Conservation (phyloP, 1,140 invertebrate species). For the Tetragonula clypearis region DNA sequence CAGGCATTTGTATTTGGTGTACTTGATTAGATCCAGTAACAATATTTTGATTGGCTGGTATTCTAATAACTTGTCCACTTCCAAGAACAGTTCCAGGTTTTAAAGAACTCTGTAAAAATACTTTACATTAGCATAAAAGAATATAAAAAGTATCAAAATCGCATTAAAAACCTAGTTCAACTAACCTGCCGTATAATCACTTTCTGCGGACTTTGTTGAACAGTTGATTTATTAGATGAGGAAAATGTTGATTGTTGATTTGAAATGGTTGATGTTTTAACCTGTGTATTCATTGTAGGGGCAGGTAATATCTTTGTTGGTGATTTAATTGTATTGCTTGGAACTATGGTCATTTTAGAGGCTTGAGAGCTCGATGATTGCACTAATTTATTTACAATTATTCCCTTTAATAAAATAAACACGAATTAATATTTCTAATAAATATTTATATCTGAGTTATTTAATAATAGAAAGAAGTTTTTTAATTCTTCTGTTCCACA, state of each 20-base stretch:
- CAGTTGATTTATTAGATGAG: conserved; percentile 74
- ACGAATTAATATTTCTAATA: conserved; percentile 34
- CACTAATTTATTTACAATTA: conserved; percentile 81
- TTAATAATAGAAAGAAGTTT: background rate
- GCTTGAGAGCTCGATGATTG: conserved; percentile 76
- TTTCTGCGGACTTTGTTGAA: conserved; percentile 83
- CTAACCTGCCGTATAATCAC: conserved; percentile 84
- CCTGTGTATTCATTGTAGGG: conserved; percentile 80
- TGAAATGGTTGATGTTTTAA: conserved; percentile 71
- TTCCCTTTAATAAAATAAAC: conserved; percentile 73
- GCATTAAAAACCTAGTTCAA: conserved; percentile 13
- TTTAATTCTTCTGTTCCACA: background rate
- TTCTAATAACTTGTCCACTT: conserved; percentile 85
- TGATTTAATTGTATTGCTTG: conserved; percentile 82
- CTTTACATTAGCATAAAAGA: background rate
- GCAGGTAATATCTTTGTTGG: conserved; percentile 88
- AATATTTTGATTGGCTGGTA: conserved; percentile 82
- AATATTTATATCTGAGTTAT: background rate
- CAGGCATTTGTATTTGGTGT: conserved; percentile 88
- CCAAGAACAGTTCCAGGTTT: conserved; percentile 78
- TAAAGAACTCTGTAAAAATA: conserved; percentile 74
- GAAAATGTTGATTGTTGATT: conserved; percentile 72
- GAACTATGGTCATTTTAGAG: conserved; percentile 78
- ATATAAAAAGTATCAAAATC: background rate
- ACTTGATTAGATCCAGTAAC: conserved; percentile 82